Evolutionary conservation across 2,888 invertebrate genomes (phyloP), one percentile per base, ranked within the genome.

Genomic region (Nowickia ferox): DNA sequence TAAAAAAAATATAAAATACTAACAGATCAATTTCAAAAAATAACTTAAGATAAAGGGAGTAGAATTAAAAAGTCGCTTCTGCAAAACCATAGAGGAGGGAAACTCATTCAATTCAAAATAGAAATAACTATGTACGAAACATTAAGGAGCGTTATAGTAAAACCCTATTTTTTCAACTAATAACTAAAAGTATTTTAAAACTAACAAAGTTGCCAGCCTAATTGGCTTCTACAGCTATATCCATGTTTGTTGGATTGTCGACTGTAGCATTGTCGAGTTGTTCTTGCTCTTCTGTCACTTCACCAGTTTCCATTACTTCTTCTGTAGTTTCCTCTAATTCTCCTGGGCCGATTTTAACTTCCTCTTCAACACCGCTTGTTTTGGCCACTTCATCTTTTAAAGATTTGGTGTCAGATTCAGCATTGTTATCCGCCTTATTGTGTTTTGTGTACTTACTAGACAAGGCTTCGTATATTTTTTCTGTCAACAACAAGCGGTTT

Each of bases 401-500:
- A 15, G 84, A 68, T 77, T 87, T 83, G 19, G 80, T 57, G 9
- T 86, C 78, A 9, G 44, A 38, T 8, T 85, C 84, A 1, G n/a
- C 42, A 46, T 72, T 81, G 19, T 72, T 66, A 2, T 55, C 81
- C 9, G 22, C 51, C 53, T 63, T 75, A 44, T 55, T 87, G 48
- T 84, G 65, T 46, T 87, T 84, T 30, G 79, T 75, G 69, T 81
- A 66, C 63, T 87, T 84, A 77, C 87, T 87, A 51, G 81, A 76
- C 72, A 79, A 82, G 57, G 87, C 53, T 74, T 90, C 88, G 57
- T 91, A 92, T 10, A 88, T 88, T 38, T 88, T 88, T 63, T 92
- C 92, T 17, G 87, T 91, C 86, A 92, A 87, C 17, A 90, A 87
- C 11, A 91, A 89, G n/a, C 91, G 90, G 76, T 90, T 87, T 61